Percentiles rank a stretch among this genome's conserved stretches.
These are phyloP conservation scores for Argynnis bischoffii DNA, from an alignment of 2,888 invertebrate genomes.

Conservation along the genomic window DNA sequence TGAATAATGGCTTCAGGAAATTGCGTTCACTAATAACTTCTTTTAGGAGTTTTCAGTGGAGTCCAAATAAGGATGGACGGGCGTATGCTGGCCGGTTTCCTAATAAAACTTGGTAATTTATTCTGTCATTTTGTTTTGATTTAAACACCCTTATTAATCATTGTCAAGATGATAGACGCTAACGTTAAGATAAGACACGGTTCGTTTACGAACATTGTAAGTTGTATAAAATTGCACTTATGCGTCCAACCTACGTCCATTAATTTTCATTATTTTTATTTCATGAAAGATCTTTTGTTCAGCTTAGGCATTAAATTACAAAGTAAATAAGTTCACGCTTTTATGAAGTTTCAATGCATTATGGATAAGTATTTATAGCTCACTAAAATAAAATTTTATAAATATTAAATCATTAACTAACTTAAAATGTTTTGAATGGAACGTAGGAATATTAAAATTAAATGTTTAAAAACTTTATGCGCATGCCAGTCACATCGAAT, in stretches of 20 bases:
- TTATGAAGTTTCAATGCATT: too few species aligned
- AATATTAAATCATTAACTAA: too few species aligned
- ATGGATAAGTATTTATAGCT: too few species aligned
- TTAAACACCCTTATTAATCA: slow-evolving; percentile 43
- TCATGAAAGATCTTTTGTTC: slow-evolving; percentile 13
- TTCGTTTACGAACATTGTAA: slow-evolving; percentile 15
- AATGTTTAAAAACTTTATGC: too few species aligned
- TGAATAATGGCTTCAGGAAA: slow-evolving; percentile 76
- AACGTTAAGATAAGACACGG: slow-evolving; percentile 26
- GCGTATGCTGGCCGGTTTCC: slow-evolving; percentile 41
- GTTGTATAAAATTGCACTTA: slow-evolving; percentile 22
- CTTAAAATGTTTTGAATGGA: too few species aligned
- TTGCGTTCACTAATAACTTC: slow-evolving; percentile 73
- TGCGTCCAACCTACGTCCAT: slow-evolving; percentile 4
- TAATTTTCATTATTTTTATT: slow-evolving; percentile 12
- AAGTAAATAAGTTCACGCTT: too few species aligned
- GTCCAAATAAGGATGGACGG: slow-evolving; percentile 59
- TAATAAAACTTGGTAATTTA: slow-evolving; percentile 64
- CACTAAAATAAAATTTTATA: too few species aligned
- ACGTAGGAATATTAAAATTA: too few species aligned
- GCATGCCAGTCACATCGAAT: too few species aligned
- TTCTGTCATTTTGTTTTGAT: slow-evolving; percentile 61
- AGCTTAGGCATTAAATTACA: background rate
- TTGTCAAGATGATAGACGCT: slow-evolving; percentile 33
- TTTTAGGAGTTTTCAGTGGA: slow-evolving; percentile 65